These are phyloP conservation scores for Melikaiella ostensackeni DNA, from an alignment of 2,888 invertebrate genomes.

Conservation along the genomic window DNA sequence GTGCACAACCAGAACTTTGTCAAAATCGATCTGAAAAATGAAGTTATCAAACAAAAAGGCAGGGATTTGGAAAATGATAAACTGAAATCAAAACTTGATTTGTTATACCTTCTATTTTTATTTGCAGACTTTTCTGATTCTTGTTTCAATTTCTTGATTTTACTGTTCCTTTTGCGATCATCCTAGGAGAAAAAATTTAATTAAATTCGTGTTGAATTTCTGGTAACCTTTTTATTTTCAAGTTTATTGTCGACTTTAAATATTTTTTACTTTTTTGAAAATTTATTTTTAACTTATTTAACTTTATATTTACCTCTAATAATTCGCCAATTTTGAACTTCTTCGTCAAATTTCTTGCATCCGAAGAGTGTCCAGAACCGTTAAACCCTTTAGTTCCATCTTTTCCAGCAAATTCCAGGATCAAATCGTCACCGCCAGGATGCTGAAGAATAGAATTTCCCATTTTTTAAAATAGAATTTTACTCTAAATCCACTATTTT, in stretches of 20 bases:
- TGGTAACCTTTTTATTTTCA: background rate
- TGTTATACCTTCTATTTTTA: constrained; percentile 10
- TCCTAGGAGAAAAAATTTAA: background rate
- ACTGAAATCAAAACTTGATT: background rate
- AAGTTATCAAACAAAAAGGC: background rate
- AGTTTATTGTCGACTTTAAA: no score
- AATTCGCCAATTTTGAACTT: constrained; percentile 84
- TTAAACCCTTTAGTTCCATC: constrained; percentile 84
- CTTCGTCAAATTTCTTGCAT: constrained; percentile 81
- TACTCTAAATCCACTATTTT: no score
- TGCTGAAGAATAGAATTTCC: constrained; percentile 78
- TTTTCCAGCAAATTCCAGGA: constrained; percentile 83
- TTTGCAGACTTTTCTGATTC: background rate
- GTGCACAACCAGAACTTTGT: constrained; percentile 7
- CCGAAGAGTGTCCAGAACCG: constrained; percentile 83
- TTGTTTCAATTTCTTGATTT: background rate
- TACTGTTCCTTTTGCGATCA: background rate
- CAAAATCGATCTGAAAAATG: constrained; percentile 20
- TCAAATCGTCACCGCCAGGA: constrained; percentile 83
- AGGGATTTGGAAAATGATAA: background rate
- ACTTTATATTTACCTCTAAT: constrained; percentile 77
- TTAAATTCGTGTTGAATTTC: background rate
- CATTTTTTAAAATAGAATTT: no score
- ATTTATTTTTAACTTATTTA: background rate
- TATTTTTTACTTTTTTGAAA: no score